Conservation (phyloP, 2,797 vertebrate species). For the Enteromius unitaeniatus region DNA sequence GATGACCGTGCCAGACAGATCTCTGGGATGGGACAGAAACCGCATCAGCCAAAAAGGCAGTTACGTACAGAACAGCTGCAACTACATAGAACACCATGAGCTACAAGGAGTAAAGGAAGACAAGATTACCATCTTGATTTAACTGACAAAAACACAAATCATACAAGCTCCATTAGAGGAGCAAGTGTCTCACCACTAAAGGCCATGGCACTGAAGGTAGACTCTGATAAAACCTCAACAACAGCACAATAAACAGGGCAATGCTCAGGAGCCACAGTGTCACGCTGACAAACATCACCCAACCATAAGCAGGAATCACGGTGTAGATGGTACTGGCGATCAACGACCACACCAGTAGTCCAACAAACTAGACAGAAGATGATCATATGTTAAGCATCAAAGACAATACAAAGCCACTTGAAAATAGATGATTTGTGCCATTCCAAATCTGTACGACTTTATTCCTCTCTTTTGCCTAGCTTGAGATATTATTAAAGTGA, state of each 20-base stretch:
- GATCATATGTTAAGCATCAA: not conserved
- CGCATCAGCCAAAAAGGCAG: slow-evolving; percentile 83
- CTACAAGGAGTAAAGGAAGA: slow-evolving; percentile 60
- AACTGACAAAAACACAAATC: not conserved
- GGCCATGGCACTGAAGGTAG: slow-evolving; percentile 83
- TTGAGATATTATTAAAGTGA: not conserved
- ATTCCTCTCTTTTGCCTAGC: not conserved
- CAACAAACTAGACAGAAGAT: slow-evolving; percentile 76
- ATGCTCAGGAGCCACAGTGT: slow-evolving; percentile 88
- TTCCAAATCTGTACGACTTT: not conserved
- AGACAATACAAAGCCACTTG: not conserved
- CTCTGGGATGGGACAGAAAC: slow-evolving; percentile 57
- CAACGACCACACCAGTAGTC: slow-evolving; percentile 89
- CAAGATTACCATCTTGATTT: slow-evolving; percentile 1
- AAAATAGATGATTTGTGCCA: not conserved
- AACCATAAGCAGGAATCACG: slow-evolving; percentile 74
- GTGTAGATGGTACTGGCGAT: slow-evolving; percentile 74
- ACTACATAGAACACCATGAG: slow-evolving; percentile 75
- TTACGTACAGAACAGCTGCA: slow-evolving; percentile 83
- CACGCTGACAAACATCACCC: slow-evolving; percentile 93
- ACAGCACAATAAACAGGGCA: slow-evolving; percentile 80
- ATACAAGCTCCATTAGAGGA: not conserved
- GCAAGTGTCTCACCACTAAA: slow-evolving; percentile 77
- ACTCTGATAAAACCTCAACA: slow-evolving; percentile 76
- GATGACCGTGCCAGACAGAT: slow-evolving; percentile 62